Base-by-base conservation (phyloP, 2,113 vertebrate species). In the Podarcis raffonei region DNA sequence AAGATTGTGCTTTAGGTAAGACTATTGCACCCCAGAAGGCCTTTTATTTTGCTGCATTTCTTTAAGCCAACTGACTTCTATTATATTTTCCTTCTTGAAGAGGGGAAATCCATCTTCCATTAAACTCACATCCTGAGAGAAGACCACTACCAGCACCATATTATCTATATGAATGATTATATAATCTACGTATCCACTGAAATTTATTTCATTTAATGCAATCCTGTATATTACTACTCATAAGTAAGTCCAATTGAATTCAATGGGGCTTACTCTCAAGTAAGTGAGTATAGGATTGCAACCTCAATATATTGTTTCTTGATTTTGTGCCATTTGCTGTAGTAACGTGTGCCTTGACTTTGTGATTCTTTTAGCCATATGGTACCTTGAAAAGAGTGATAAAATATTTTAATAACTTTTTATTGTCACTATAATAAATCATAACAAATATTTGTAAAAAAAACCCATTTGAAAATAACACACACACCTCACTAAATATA, bases 181-280 rank as follows among this genome's bases (percentile, higher is more conserved):
- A 0, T 57, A 1, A 30, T 3, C 6, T 22, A 5, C 0, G 0
- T 48, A 1, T 25, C 27, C 6, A 59, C 5, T 84, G 69, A n/a
- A 68, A 13, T 53, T 48, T 23, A 32, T 86, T 9, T 66, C 27
- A 39, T 76, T 66, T 65, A 42, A 48, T 80, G 16, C n/a, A 72
- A 27, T 69, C 23, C 66, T 68, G 8, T 68, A 23, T 25, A 69
- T 69, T 9, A 27, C 25, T 69, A 27, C 7, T 69, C 65, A n/a
- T 48, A 11, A 48, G 42, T 48, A 48, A 48, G 42, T 48, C 42
- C 6, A 42, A 7, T 42, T 42, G 42, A 42, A 42, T 42, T 42
- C 42, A 48, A 48, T 48, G 42, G 42, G 42, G 42, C 8, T 48
- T 48, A 9, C 8, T 48, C 42, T 48, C 42, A 48, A 48, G 42